Conservation (phyloP, 2,888 invertebrate genomes). For the Heteromurus nitidus region DNA sequence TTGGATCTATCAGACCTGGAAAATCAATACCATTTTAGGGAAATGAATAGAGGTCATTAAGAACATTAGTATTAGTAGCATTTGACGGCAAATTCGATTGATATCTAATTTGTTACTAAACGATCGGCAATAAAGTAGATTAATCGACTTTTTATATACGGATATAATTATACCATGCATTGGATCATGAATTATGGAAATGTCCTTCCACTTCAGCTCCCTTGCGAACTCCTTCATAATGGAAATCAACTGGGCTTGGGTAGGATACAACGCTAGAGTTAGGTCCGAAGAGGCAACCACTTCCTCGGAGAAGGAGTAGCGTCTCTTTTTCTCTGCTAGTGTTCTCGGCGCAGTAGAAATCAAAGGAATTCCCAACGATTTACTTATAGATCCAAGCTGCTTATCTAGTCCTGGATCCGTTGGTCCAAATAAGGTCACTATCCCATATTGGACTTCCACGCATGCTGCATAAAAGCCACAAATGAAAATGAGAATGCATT, state of each 20-base stretch:
- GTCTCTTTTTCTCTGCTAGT: slow-evolving; percentile 44
- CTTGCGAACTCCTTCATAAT: slow-evolving; percentile 69
- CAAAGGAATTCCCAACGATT: slow-evolving; percentile 70
- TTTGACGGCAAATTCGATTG: not conserved
- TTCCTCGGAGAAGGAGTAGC: slow-evolving; percentile 44
- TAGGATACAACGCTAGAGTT: slow-evolving; percentile 70
- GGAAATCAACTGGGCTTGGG: slow-evolving; percentile 68
- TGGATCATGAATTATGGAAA: slow-evolving; percentile 72
- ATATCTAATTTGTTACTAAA: not conserved
- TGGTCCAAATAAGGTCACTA: slow-evolving; percentile 71
- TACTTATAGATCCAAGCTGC: slow-evolving; percentile 70
- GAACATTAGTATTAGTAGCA: not conserved
- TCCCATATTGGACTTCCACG: slow-evolving; percentile 69
- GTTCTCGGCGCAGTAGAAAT: slow-evolving; percentile 70
- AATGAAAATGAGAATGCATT: not conserved
- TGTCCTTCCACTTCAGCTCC: slow-evolving; percentile 71
- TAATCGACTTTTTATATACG: not conserved
- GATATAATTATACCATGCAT: slow-evolving; percentile 70
- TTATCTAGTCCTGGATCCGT: slow-evolving; percentile 68
- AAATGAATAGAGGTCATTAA: too few species aligned
- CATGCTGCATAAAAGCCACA: slow-evolving; percentile 62
- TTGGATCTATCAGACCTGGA: slow-evolving; percentile 71
- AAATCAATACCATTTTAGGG: too few species aligned
- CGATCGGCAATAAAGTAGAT: not conserved
- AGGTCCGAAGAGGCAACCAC: slow-evolving; percentile 54